Percentiles rank a stretch among this genome's conserved stretches.
Conservation (phyloP, 2,797 vertebrate species). For the Threskiornis aethiopicus region DNA sequence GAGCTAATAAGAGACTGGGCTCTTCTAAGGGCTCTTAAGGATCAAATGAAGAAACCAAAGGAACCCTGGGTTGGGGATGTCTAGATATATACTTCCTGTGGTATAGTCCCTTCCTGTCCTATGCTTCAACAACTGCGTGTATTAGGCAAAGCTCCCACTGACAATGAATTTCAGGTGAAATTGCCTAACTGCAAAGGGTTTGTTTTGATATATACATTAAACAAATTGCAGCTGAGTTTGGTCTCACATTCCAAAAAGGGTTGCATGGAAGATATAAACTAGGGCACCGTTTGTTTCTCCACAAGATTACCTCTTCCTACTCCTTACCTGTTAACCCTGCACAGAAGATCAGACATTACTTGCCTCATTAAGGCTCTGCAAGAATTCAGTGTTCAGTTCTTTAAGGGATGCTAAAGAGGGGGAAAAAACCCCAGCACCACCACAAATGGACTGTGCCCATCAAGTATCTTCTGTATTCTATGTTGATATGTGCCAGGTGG, state of each 20-base stretch:
- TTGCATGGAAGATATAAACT: neutral
- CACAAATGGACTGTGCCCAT: constrained; percentile 22
- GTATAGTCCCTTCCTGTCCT: neutral
- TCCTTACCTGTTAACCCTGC: neutral
- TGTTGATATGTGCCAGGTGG: neutral
- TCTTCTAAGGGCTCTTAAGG: neutral
- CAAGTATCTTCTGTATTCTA: neutral
- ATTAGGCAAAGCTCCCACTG: neutral
- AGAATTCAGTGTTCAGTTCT: constrained; percentile 8
- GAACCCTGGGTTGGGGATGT: neutral
- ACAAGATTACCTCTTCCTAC: neutral
- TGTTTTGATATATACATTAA: neutral
- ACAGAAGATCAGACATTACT: neutral
- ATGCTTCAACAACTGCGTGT: neutral
- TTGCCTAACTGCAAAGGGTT: neutral
- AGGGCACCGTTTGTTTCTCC: neutral
- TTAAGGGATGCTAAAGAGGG: constrained; percentile 19
- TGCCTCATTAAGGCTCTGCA: neutral
- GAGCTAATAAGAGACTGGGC: neutral
- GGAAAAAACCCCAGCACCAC: neutral
- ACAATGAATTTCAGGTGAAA: neutral
- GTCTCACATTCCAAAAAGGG: neutral
- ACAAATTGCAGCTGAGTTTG: neutral
- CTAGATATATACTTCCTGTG: neutral
- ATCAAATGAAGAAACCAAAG: neutral